These are phyloP conservation scores for Lasioglossum malachurum DNA, from an alignment of 2,888 invertebrate species.

Conservation along the genomic window DNA sequence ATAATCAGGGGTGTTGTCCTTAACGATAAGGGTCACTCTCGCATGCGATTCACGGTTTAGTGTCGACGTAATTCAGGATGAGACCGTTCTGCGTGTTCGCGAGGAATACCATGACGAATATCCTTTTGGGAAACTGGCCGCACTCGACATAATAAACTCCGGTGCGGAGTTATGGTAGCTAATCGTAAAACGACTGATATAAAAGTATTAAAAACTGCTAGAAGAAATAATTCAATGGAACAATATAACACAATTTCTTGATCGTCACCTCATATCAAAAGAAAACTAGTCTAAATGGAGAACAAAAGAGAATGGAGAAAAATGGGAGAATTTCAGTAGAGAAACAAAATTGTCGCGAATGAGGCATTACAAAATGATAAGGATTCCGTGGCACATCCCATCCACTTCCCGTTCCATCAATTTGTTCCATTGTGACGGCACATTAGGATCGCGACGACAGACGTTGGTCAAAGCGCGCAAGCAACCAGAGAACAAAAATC, in stretches of 20 bases:
- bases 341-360: neutral
- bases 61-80: constrained; percentile 71
- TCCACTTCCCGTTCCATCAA: neutral
- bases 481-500: constrained; percentile 18
- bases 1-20: constrained; percentile 72
- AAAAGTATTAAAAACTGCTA: neutral
- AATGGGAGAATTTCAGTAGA: neutral
- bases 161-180: neutral
- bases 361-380: neutral
- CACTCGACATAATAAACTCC: neutral
- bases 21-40: constrained; percentile 68
- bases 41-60: constrained; percentile 69
- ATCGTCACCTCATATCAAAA: too few relatives aligned
- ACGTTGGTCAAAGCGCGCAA: constrained; percentile 2
- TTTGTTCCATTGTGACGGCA: neutral
- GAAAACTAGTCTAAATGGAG: neutral
- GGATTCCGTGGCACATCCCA: neutral
- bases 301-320: neutral
- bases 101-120: constrained; percentile 40
- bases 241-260: neutral
- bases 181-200: neutral
- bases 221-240: neutral
- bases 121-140: constrained; percentile 44
- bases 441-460: neutral
- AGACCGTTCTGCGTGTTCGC: constrained; percentile 63